Evolutionary conservation across 2,888 invertebrate species (phyloP).

Genomic region (Eupithecia subumbrata): DNA sequence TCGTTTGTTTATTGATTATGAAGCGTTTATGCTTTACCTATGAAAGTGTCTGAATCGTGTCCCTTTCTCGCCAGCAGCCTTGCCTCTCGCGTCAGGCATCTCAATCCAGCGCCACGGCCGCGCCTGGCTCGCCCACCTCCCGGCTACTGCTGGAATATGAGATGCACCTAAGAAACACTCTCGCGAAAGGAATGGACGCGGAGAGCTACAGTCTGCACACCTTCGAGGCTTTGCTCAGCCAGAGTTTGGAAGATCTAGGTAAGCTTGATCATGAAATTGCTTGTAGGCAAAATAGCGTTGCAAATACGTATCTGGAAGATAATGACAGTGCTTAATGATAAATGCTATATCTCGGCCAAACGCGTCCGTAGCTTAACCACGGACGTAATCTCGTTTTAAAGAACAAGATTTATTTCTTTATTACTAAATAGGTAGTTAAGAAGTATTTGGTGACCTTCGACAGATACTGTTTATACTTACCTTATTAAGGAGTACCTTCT

Average conservation of each 20-base stretch:
- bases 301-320: background rate
- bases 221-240: constrained; percentile 95
- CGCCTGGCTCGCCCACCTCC: constrained; percentile 93
- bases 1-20: too few species aligned
- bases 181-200: constrained; percentile 97
- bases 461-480: background rate
- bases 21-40: too few species aligned
- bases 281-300: background rate
- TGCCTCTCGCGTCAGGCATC: constrained; percentile 79
- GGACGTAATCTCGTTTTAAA: background rate
- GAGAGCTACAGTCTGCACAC: constrained; percentile 97
- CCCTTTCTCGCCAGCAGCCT: constrained; percentile 57
- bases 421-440: background rate
- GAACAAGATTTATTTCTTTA: too few species aligned
- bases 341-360: background rate
- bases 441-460: background rate
- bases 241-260: constrained; percentile 98
- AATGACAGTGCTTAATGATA: background rate
- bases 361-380: background rate
- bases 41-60: too few species aligned
- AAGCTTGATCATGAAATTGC: constrained; percentile 46
- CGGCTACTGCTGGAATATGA: constrained; percentile 95
- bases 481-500: background rate
- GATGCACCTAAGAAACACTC: constrained; percentile 95
- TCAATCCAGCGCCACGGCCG: constrained; percentile 88